Evolutionary conservation across 2,797 vertebrate genomes (phyloP).

Genomic region (Hypotaenidia okinawae): DNA sequence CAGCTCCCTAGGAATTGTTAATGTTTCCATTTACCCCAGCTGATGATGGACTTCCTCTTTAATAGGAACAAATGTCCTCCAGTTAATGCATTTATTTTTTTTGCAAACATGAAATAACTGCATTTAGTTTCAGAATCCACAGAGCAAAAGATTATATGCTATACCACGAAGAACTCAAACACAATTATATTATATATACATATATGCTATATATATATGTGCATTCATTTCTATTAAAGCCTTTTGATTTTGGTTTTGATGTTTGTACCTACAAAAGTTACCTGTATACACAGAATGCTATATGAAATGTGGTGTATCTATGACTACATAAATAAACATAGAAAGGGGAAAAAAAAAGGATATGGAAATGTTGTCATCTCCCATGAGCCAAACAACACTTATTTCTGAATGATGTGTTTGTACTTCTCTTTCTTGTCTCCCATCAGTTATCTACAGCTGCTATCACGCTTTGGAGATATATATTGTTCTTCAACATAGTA

Average conservation of each 20-base stretch:
- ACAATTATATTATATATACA: not conserved
- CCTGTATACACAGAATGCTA: not conserved
- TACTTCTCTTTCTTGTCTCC: conserved; percentile 42
- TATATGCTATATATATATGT: not conserved
- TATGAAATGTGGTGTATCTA: not conserved
- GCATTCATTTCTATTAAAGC: not conserved
- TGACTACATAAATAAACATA: not conserved
- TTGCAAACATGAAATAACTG: not conserved
- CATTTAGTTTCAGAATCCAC: not conserved
- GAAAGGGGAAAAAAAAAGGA: not conserved
- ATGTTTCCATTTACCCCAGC: not conserved
- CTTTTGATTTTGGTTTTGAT: not conserved
- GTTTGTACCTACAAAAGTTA: not conserved
- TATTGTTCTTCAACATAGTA: conserved; percentile 52
- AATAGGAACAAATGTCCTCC: not conserved
- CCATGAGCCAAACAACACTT: conserved; percentile 46
- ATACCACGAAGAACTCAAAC: not conserved
- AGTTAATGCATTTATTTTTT: not conserved
- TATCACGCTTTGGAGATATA: conserved; percentile 20
- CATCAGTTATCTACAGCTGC: conserved; percentile 30
- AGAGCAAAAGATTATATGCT: not conserved
- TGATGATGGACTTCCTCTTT: not conserved
- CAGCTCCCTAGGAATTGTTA: not conserved
- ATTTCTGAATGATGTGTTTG: conserved; percentile 64
- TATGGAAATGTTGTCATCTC: conserved; percentile 11